Percentiles rank a stretch among this genome's conserved stretches.
Evolutionary conservation across 2,888 invertebrate genomes (phyloP).

Genomic region (Ophion slaviceki): DNA sequence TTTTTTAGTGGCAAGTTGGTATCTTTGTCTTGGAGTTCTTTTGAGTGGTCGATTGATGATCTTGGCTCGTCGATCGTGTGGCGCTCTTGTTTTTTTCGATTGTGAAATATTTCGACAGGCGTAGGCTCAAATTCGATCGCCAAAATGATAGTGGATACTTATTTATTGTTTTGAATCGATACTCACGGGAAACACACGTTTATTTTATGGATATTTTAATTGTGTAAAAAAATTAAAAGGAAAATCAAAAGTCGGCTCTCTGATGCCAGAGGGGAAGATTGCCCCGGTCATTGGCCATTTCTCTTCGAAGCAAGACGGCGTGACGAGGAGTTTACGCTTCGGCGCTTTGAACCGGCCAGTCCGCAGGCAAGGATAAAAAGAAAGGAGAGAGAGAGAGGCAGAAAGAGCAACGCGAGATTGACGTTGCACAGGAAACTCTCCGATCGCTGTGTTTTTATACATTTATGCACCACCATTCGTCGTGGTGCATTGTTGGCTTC

Average conservation of each 20-base stretch:
- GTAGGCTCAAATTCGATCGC: neutral
- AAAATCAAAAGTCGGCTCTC: constrained; percentile 32
- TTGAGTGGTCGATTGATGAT: neutral
- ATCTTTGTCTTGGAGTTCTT: constrained; percentile 5
- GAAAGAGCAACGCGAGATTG: constrained; percentile 25
- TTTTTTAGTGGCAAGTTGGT: constrained; percentile 6
- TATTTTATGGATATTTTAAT: neutral
- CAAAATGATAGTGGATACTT: neutral
- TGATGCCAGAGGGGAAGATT: constrained; percentile 25
- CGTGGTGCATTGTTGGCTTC: constrained; percentile 32
- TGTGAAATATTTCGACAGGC: neutral
- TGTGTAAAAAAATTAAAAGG: constrained; percentile 1
- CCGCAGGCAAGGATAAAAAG: constrained; percentile 16
- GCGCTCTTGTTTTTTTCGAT: neutral
- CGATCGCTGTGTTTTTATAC: constrained; percentile 41
- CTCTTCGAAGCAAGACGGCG: constrained; percentile 59
- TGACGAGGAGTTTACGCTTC: constrained; percentile 65
- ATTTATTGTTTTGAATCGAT: neutral
- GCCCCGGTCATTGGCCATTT: constrained; percentile 65
- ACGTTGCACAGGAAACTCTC: constrained; percentile 56
- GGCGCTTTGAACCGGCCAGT: constrained; percentile 55
- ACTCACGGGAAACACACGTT: neutral
- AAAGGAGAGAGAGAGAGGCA: constrained; percentile 6
- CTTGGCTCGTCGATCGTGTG: neutral
- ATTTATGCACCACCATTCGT: constrained; percentile 46